A percentile compares a stretch with the other conserved stretches of the same genome.
Evolutionary conservation across 2,888 invertebrate genomes (phyloP).

Genomic region (Oeneis ivallda): DNA sequence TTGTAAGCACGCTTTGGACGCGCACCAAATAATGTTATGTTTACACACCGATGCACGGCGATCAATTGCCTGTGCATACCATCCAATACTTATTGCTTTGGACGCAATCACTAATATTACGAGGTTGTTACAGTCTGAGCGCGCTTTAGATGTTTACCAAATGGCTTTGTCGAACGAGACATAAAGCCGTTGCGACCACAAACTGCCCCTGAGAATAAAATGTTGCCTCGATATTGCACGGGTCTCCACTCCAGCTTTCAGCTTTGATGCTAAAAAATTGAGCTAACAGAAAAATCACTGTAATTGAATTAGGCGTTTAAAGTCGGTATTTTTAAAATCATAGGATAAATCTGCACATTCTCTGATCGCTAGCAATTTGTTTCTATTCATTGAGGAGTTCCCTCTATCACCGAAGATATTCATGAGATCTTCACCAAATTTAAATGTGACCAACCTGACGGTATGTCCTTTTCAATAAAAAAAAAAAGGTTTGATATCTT

Average conservation of each 20-base stretch:
- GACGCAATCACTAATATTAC: constrained; percentile 40
- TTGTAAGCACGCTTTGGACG: constrained; percentile 14
- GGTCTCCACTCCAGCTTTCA: not conserved
- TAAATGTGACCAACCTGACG: too few relatives aligned
- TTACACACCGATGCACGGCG: constrained; percentile 29
- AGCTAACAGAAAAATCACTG: not conserved
- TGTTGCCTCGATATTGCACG: constrained; percentile 23
- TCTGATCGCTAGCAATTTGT: too few relatives aligned
- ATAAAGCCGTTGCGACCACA: constrained; percentile 39
- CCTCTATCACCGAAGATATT: too few relatives aligned
- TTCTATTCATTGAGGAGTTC: too few relatives aligned
- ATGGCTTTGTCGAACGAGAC: constrained; percentile 40
- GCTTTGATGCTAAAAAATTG: constrained; percentile 7
- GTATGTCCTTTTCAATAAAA: too few relatives aligned
- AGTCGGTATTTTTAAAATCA: too few relatives aligned
- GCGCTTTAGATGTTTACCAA: constrained; percentile 44
- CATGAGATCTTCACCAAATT: too few relatives aligned
- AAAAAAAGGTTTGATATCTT: not conserved
- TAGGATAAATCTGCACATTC: too few relatives aligned
- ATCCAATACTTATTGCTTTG: constrained; percentile 38
- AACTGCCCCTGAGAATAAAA: constrained; percentile 37
- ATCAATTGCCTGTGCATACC: constrained; percentile 32
- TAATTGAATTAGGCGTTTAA: too few relatives aligned
- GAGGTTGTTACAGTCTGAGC: constrained; percentile 39
- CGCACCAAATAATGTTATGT: constrained; percentile 23